Conservation (phyloP, 2,888 invertebrate genomes). For the Lycocerus yunnanus region DNA sequence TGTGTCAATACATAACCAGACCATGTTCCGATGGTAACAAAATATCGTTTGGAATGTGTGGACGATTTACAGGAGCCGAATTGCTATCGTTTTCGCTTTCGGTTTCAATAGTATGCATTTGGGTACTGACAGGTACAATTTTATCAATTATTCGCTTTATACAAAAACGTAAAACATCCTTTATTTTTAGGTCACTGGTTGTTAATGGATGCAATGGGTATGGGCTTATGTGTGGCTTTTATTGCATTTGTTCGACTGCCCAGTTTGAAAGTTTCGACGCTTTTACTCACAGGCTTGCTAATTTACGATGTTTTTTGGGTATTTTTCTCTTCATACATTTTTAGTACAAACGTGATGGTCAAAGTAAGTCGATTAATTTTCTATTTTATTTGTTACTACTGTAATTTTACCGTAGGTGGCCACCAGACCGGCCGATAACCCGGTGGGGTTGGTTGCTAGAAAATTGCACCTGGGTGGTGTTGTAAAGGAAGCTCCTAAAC, state of each 20-base stretch:
- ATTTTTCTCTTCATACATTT: slow-evolving; percentile 97
- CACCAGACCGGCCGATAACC: slow-evolving; percentile 86
- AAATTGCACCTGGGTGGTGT: slow-evolving; percentile 90
- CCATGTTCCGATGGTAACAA: slow-evolving; percentile 84
- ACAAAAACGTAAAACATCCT: not conserved
- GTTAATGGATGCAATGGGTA: slow-evolving; percentile 98
- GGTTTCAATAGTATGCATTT: slow-evolving; percentile 92
- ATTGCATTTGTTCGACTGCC: slow-evolving; percentile 96
- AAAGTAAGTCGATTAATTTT: slow-evolving; percentile 58
- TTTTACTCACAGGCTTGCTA: slow-evolving; percentile 89
- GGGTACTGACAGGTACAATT: slow-evolving; percentile 83
- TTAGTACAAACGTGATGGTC: slow-evolving; percentile 98
- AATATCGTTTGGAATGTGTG: slow-evolving; percentile 89
- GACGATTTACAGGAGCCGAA: slow-evolving; percentile 93
- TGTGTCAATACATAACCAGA: slow-evolving; percentile 94
- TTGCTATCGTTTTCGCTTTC: slow-evolving; percentile 90
- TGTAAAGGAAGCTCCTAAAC: slow-evolving; percentile 89
- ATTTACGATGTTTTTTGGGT: slow-evolving; percentile 99
- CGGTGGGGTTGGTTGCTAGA: slow-evolving; percentile 90
- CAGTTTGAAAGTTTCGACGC: slow-evolving; percentile 93
- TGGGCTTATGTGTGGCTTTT: slow-evolving; percentile 97
- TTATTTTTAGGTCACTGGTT: slow-evolving; percentile 80
- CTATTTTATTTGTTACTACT: not conserved
- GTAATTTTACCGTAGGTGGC: slow-evolving; percentile 62
- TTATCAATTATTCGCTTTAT: not conserved